Base-by-base conservation (phyloP, 1,140 invertebrate species). In the Colletes gigas region DNA sequence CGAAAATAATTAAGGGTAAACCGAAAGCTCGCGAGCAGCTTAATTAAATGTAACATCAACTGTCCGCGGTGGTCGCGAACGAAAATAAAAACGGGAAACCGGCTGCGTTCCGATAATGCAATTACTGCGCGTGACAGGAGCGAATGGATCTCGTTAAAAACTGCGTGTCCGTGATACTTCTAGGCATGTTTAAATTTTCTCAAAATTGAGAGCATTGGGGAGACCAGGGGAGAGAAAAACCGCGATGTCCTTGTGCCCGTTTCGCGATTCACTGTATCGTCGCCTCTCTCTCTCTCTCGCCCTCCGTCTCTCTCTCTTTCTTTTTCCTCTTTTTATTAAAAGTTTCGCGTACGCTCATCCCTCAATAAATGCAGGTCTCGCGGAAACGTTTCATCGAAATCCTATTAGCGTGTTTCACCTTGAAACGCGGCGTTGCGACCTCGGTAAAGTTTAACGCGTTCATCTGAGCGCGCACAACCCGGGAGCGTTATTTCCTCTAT, bases 371-470 rank as follows among this genome's bases (percentile, higher is more conserved):
- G 50, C 15, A 39, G 19, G 9, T 54, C 21, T 3, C n/a, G 19
- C 39, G 41, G 77, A 57, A 65, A 65, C 39, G 54, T 62, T 76
- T 30, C 72, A 81, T 76, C 69, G 65, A 69, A 63, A 81, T 62
- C 72, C 63, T 52, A 65, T 76, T 76, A 62, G 17, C 55, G n/a
- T 17, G 39, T 55, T 15, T 47, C 59, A 73, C 69, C 57, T 67
- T 76, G 54, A 68, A 68, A 81, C 59, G 17, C 21, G 54, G 10
- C 52, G 39, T 10, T 2, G 12, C 69, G 77, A 78, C 67, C 66
- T 71, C 67, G 76, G 14, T 4, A 50, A 73, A 73, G 60, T 72
- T 78, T 78, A 72, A 10, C 47, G 8, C 8, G 54, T 7, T 7
- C 47, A 19, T 14, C 4, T 44, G 15, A 19, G 21, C 41, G 5